These are phyloP conservation scores for Plutella xylostella DNA, from an alignment of 2,888 invertebrate species.

Conservation along the genomic window DNA sequence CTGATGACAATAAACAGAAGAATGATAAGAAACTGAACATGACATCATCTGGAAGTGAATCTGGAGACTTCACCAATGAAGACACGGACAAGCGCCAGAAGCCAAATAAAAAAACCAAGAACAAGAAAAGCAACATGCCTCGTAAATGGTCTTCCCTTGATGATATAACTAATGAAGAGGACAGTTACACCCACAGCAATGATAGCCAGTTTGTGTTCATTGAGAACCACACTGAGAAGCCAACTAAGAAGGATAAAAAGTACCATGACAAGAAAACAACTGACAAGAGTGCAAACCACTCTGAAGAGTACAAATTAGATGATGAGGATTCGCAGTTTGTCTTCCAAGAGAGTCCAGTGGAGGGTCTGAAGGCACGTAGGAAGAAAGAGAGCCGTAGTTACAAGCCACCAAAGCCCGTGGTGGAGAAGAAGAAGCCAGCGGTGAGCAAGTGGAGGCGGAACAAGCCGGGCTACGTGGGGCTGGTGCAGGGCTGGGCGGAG, in stretches of 20 bases:
- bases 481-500: constrained; percentile 55
- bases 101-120: constrained; percentile 48
- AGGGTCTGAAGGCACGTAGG: constrained; percentile 45
- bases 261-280: constrained; percentile 29
- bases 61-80: constrained; percentile 55
- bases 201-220: constrained; percentile 61
- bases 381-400: constrained; percentile 58
- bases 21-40: constrained; percentile 44
- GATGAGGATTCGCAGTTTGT: constrained; percentile 48
- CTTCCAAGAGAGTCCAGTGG: constrained; percentile 44
- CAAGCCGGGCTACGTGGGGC: constrained; percentile 53
- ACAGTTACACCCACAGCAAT: constrained; percentile 34
- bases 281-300: constrained; percentile 32
- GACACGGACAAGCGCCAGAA: constrained; percentile 51
- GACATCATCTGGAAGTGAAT: constrained; percentile 62
- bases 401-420: constrained; percentile 41
- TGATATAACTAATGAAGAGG: constrained; percentile 52
- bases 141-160: constrained; percentile 74
- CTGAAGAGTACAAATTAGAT: constrained; percentile 40
- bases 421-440: constrained; percentile 58
- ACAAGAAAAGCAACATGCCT: constrained; percentile 50
- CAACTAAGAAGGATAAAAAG: constrained; percentile 51
- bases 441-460: constrained; percentile 47
- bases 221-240: constrained; percentile 48
- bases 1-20: constrained; percentile 46